Conservation (phyloP, 2,888 invertebrate species). For the Poecilobothrus nobilitatus region DNA sequence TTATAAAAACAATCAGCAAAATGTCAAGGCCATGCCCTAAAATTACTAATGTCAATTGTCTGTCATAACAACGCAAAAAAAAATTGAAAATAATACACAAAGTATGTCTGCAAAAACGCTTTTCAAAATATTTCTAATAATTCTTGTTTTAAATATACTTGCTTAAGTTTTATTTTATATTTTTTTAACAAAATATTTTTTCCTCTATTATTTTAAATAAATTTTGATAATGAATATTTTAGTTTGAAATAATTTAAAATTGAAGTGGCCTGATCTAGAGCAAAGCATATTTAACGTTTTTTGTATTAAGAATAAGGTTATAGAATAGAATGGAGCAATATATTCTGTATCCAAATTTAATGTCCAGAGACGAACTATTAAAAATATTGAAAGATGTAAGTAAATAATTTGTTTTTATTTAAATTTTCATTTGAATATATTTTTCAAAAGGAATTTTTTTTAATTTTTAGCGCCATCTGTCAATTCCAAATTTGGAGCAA, state of each 20-base stretch:
- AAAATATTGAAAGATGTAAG: slow-evolving; percentile 30
- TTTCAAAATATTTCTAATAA: slow-evolving; percentile 4
- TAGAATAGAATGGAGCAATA: not conserved
- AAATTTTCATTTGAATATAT: slow-evolving; percentile 6
- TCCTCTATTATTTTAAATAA: not conserved
- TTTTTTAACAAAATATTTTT: not conserved
- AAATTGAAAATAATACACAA: not conserved
- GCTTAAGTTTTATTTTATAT: not conserved
- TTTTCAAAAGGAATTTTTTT: slow-evolving; percentile 9
- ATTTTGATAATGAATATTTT: slow-evolving; percentile 4
- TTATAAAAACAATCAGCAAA: not conserved
- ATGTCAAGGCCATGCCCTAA: not conserved
- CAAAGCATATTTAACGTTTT: no score
- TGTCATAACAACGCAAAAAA: not conserved
- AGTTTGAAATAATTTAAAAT: not conserved
- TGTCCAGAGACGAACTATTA: slow-evolving; percentile 28
- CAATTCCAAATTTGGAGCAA: slow-evolving; percentile 27
- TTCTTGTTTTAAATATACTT: slow-evolving; percentile 4
- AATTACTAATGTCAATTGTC: no score
- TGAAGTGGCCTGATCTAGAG: not conserved
- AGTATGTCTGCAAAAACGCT: slow-evolving; percentile 4
- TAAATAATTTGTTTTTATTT: not conserved
- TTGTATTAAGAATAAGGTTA: not conserved
- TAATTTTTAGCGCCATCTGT: slow-evolving; percentile 28
- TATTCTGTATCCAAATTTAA: slow-evolving; percentile 21